Evolutionary conservation across 2,888 invertebrate species (phyloP), one percentile per base, ranked within the genome.

Genomic region (Steinernema carpocapsae): DNA sequence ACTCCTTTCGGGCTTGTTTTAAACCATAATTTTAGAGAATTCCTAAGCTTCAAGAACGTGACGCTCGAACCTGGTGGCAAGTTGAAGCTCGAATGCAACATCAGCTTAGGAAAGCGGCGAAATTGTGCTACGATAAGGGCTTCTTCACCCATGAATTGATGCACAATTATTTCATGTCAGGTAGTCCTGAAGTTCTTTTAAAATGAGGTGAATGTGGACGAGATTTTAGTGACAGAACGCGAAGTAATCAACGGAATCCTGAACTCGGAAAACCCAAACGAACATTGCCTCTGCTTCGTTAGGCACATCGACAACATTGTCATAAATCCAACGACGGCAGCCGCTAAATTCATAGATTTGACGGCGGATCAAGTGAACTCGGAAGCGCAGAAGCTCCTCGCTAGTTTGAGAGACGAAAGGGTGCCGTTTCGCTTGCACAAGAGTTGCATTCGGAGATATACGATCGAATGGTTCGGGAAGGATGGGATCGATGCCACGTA

Each of bases 121-220:
- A 92, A 42, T 93, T 94, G n/a, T 90, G 96, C 19, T 93, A 91
- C 86, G 92, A 93, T 42, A 90, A 92, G 79, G 94, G 93, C 6
- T 93, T 93, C 88, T 93, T 97, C 87, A 93, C 93, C 84, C 92
- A 94, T 82, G 95, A 96, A 73, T 92, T 93, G 0, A 95, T 94
- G 92, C 97, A 97, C 87, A 97, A 95, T 88, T 97, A 97, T 88
- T 97, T 95, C 87, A 97, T 97, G 97, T 96, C 97, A 76, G 96
- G 95, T 95, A 89, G 12, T 14, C 19, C 4, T 32, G 6, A 10
- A 10, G 12, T 37, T 19, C 70, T 29, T 43, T n/a, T n/a, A n/a
- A n/a, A n/a, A n/a, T n/a, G n/a, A n/a, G n/a, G n/a, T n/a, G n/a
- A n/a, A n/a, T n/a, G n/a, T n/a, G n/a, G n/a, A n/a, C n/a, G 10